Percentiles rank a stretch among this genome's conserved stretches.
phyloP scores from a whole-genome alignment of 2,113 vertebrate genomes.

The Carlito syrichta region DNA sequence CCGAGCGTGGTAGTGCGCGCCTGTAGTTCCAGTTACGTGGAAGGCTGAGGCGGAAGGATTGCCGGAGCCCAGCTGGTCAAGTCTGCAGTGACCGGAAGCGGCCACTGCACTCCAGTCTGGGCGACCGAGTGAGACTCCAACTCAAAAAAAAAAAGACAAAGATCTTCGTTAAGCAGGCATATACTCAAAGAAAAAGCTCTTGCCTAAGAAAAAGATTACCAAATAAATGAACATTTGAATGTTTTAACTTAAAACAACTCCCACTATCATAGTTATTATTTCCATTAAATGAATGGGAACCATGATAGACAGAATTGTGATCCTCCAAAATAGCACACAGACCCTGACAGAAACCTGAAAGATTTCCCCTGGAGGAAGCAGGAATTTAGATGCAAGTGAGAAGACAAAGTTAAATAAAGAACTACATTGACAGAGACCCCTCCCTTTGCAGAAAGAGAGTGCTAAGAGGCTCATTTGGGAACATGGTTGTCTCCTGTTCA shows the following conservation, averaged over 20 bases:
- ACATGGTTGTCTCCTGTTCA: not conserved
- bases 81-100: too few relatives aligned
- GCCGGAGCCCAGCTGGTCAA: too few relatives aligned
- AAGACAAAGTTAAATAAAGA: constrained; percentile 14
- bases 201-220: not conserved
- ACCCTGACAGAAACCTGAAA: not conserved
- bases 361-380: not conserved
- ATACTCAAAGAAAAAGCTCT: not conserved
- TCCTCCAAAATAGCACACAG: not conserved
- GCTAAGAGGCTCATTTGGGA: not conserved
- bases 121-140: too few relatives aligned
- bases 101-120: too few relatives aligned
- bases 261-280: not conserved
- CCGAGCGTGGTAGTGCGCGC: too few relatives aligned
- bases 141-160: too few relatives aligned
- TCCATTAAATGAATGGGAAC: not conserved
- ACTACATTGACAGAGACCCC: not conserved
- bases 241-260: not conserved
- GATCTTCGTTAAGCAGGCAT: not conserved
- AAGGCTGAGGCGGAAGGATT: too few relatives aligned
- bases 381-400: not conserved
- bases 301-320: not conserved
- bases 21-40: too few relatives aligned
- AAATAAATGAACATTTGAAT: not conserved
- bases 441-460: not conserved